Conservation (phyloP, 53 echinoderm and acorn worm genomes). For the Zoroaster sp. region DNA sequence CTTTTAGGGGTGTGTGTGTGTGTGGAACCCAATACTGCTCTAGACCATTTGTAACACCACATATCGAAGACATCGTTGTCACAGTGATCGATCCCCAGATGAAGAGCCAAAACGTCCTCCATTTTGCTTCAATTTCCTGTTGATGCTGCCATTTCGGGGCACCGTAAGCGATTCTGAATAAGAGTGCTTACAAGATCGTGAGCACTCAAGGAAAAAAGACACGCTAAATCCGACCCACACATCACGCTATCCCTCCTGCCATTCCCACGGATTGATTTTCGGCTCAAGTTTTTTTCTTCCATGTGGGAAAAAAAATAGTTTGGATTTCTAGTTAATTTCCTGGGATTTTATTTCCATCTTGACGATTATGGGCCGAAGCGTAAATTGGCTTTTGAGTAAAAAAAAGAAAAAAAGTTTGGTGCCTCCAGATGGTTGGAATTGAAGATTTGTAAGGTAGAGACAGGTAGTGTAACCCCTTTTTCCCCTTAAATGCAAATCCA, state of each 20-base stretch:
- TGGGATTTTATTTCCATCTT: neutral
- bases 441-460: neutral
- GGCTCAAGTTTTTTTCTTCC: neutral
- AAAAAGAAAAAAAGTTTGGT: neutral
- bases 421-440: neutral
- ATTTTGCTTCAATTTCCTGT: slow-evolving; percentile 59
- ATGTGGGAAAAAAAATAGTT: neutral
- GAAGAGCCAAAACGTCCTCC: slow-evolving; percentile 3
- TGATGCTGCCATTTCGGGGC: slow-evolving; percentile 18
- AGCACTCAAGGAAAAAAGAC: neutral
- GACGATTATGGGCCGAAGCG: neutral
- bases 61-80: slow-evolving; percentile 15
- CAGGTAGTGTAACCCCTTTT: too few species aligned
- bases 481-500: too few species aligned
- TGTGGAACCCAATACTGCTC: neutral
- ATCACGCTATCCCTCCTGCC: neutral
- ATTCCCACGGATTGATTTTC: slow-evolving; percentile 17
- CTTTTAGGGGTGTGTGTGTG: neutral
- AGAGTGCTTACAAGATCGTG: neutral
- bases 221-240: neutral
- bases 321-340: slow-evolving; percentile 31
- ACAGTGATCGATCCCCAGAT: slow-evolving; percentile 10
- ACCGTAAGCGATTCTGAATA: slow-evolving; percentile 9
- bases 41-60: neutral
- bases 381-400: neutral